Evolutionary conservation across 2,888 invertebrate species (phyloP).

Genomic region (Temnothorax unifasciatus): DNA sequence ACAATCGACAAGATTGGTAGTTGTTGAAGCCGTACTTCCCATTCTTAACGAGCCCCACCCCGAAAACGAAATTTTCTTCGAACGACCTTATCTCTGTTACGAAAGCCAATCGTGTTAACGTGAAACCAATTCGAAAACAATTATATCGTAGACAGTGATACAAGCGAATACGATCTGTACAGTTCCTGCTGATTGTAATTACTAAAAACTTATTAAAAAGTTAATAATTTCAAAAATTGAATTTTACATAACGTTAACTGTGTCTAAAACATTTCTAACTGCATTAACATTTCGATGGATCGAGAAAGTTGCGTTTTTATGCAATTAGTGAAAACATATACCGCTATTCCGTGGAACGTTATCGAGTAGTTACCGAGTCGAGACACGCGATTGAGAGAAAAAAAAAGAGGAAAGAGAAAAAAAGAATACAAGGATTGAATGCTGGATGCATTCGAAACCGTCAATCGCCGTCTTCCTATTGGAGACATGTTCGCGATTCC

Average conservation of each 20-base stretch:
- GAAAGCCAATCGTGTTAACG: background rate
- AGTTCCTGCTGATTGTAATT: background rate
- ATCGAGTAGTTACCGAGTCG: slow-evolving; percentile 45
- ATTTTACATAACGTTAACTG: background rate
- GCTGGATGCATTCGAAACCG: slow-evolving; percentile 38
- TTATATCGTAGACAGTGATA: background rate
- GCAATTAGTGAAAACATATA: slow-evolving; percentile 24
- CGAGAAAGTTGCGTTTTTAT: slow-evolving; percentile 2
- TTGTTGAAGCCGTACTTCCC: slow-evolving; percentile 19
- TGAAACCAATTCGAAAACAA: background rate
- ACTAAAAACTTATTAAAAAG: background rate
- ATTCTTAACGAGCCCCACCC: slow-evolving; percentile 18
- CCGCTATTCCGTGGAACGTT: slow-evolving; percentile 22
- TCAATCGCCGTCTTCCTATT: slow-evolving; percentile 56
- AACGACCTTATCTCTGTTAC: background rate
- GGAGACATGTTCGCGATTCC: slow-evolving; percentile 73
- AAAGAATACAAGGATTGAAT: slow-evolving; percentile 23
- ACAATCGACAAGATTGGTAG: slow-evolving; percentile 42
- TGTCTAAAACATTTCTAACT: background rate
- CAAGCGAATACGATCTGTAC: background rate
- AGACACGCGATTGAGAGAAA: slow-evolving; percentile 16
- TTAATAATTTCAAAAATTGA: background rate
- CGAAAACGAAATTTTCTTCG: background rate
- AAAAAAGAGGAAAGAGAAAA: background rate
- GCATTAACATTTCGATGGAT: background rate